Evolutionary conservation across 2,113 vertebrate species (phyloP), one percentile per base, ranked within the genome.

Genomic region (Engystomops pustulosus): DNA sequence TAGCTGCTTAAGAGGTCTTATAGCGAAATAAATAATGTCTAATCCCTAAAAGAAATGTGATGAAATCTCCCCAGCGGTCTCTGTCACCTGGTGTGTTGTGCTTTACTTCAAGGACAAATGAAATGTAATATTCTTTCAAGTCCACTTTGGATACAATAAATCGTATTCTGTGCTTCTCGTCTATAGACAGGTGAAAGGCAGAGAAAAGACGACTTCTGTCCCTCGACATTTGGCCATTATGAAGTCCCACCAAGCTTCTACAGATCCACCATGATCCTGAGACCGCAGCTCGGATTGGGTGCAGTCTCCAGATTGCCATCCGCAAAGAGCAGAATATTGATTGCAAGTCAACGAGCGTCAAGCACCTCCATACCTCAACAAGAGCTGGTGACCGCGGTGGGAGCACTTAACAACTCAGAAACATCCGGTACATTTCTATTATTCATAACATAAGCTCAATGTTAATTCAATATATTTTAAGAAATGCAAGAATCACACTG

Each of bases 261-360:
- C 86, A 93, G 93, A 15, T 95, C 96, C 23, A 94, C 98, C 87
- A 95, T 97, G 94, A 91, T 95, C 23, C 91, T 96, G 30, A 95
- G 95, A 87, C 97, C 98, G 78, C 98, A 99, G 90, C 36, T 98
- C 51, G 97, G 98, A 18, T 88, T 99, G 80, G 96, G 96, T 0
- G 96, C 95, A 0, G 93, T 98, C 88, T 95, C 93, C 81, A 93
- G 96, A 82, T 90, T 97, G 74, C 96, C 97, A 0, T 93, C 94
- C 51, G 88, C 95, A 51, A 98, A 96, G 88, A 93, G 90, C 81
- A 96, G 96, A 89, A 93, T 94, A 87, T 92, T 95, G 45, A 94
- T 96, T 3, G 87, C 94, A 0, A 94, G 93, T 90, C 97, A 95
- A 30, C 95, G 94, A 83, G 93, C 95, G 69, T 93, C 94, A 71